Percentiles rank a stretch among this genome's conserved stretches.
Conservation (phyloP, 2,888 invertebrate species). For the Thymelicus lineola region DNA sequence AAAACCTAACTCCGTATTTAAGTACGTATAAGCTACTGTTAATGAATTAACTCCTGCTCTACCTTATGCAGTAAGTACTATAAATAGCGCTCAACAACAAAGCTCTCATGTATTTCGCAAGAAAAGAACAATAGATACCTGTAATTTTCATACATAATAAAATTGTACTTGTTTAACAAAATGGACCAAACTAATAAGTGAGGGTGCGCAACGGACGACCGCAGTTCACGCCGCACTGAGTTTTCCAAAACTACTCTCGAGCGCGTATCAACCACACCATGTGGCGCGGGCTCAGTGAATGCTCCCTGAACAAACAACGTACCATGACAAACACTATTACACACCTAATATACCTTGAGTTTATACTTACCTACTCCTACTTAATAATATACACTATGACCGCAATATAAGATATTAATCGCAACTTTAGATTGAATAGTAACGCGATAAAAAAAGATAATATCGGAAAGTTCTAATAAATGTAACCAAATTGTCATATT, state of each 20-base stretch:
- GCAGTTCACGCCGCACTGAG: slow-evolving; percentile 66
- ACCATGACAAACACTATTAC: neutral
- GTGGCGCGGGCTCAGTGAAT: neutral
- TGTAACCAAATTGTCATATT: no score
- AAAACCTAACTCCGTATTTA: no score
- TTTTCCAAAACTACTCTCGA: slow-evolving; percentile 37
- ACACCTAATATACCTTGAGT: neutral
- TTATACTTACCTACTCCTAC: neutral
- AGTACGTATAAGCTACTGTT: no score
- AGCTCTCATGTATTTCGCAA: no score
- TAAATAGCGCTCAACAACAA: no score
- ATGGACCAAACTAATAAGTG: slow-evolving; percentile 45
- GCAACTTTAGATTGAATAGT: neutral
- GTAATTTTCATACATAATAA: neutral
- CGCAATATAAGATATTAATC: neutral
- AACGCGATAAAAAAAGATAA: no score
- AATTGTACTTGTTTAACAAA: slow-evolving; percentile 42
- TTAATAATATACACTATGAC: neutral
- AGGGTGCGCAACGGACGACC: slow-evolving; percentile 54
- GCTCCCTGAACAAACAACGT: neutral
- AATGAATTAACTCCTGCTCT: no score
- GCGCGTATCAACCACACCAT: slow-evolving; percentile 1
- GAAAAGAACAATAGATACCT: no score
- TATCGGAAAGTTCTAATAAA: no score
- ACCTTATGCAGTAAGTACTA: no score